Conservation (phyloP, 2,113 vertebrate species). For the Scatophagus argus region DNA sequence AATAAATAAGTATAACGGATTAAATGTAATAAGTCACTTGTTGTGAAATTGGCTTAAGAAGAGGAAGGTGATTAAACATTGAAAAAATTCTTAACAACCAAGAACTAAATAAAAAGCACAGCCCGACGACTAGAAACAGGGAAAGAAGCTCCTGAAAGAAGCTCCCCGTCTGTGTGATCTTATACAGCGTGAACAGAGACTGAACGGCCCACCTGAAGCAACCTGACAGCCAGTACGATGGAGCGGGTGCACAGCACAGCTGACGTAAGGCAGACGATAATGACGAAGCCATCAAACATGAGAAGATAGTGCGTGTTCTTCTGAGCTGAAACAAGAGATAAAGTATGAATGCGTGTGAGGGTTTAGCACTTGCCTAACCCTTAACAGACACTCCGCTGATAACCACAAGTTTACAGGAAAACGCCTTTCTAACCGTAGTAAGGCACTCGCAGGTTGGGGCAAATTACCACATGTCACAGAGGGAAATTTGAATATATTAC, state of each 20-base stretch:
- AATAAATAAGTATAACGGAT: too few species aligned
- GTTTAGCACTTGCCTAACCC: constrained; percentile 53
- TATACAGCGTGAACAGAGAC: not conserved
- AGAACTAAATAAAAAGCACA: not conserved
- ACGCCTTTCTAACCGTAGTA: constrained; percentile 20
- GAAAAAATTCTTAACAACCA: not conserved
- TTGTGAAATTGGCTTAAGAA: not conserved
- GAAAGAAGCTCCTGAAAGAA: not conserved
- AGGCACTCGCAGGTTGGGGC: not conserved
- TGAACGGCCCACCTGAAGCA: constrained; percentile 88
- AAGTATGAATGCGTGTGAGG: not conserved
- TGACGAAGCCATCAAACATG: constrained; percentile 92
- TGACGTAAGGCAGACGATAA: constrained; percentile 90
- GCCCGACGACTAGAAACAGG: not conserved
- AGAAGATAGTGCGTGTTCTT: constrained; percentile 91
- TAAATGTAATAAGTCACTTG: too few species aligned
- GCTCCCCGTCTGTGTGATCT: not conserved
- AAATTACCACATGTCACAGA: not conserved
- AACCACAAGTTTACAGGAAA: constrained; percentile 20
- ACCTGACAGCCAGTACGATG: constrained; percentile 88
- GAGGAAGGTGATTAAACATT: not conserved
- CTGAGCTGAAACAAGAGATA: constrained; percentile 85
- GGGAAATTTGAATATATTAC: not conserved
- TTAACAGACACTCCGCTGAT: constrained; percentile 40
- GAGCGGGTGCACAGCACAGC: constrained; percentile 92